phyloP scores from a whole-genome alignment of 1,140 invertebrate genomes.

The Drosophila bifasciata region DNA sequence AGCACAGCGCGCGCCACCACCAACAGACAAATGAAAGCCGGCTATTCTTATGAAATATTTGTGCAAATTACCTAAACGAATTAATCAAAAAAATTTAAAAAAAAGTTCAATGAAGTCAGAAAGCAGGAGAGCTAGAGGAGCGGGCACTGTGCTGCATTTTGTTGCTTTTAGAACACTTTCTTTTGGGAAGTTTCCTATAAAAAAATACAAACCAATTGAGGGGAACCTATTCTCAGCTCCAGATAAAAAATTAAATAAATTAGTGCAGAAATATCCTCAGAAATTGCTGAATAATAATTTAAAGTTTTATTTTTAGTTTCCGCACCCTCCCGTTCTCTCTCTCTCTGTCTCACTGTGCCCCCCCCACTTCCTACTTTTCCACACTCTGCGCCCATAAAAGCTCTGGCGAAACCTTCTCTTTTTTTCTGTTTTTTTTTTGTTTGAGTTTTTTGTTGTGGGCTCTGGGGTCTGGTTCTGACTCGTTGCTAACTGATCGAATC shows the following conservation, averaged over 20 bases:
- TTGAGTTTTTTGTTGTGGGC: slow-evolving; percentile 7
- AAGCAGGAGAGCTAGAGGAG: no score
- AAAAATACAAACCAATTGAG: no score
- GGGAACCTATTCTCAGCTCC: no score
- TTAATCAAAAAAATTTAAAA: slow-evolving; percentile 19
- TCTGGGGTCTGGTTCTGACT: slow-evolving; percentile 2
- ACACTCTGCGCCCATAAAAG: not conserved
- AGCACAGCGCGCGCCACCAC: slow-evolving; percentile 14
- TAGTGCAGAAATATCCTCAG: no score
- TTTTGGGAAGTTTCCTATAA: no score
- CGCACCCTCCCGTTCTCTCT: slow-evolving; percentile 19
- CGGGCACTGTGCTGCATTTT: no score
- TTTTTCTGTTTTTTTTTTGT: slow-evolving; percentile 18
- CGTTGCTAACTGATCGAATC: slow-evolving; percentile 37
- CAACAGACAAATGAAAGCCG: not conserved
- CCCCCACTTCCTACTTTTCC: not conserved
- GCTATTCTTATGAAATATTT: slow-evolving; percentile 18
- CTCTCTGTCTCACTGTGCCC: not conserved
- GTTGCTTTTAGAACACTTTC: no score
- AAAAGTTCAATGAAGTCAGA: slow-evolving; percentile 3
- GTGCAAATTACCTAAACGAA: not conserved
- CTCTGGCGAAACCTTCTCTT: slow-evolving; percentile 4
- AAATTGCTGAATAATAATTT: no score
- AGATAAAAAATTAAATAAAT: no score
- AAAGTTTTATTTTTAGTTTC: no score